Evolutionary conservation across 1,140 invertebrate species (phyloP).

Genomic region (Stenopsyche tienmushanensis): DNA sequence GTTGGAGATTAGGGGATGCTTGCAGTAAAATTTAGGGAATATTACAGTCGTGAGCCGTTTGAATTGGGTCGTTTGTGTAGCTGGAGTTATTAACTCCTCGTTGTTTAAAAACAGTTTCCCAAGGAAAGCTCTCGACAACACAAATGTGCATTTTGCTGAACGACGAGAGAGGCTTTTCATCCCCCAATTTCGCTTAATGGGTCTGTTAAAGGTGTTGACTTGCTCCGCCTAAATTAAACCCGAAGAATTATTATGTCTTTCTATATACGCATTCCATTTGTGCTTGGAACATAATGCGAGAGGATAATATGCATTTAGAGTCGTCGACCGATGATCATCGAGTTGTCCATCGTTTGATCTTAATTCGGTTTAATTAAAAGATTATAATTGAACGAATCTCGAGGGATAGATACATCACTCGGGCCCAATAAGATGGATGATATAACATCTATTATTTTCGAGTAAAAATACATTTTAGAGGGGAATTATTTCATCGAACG

Average conservation of each 20-base stretch:
- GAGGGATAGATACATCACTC: no score
- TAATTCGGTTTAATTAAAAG: no score
- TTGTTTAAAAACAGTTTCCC: background rate
- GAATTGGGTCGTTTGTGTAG: background rate
- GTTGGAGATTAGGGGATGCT: background rate
- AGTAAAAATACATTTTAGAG: no score
- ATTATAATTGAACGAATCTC: no score
- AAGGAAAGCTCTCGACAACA: background rate
- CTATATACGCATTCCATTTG: background rate
- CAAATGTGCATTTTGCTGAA: background rate
- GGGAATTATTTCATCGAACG: no score
- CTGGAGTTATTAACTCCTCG: background rate
- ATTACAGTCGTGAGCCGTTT: background rate
- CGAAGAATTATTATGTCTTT: conserved; percentile 26
- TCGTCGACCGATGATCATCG: no score
- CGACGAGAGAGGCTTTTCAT: no score
- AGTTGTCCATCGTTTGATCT: no score
- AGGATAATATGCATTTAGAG: no score
- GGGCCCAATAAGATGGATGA: no score
- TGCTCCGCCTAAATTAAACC: conserved; percentile 24
- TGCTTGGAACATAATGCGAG: no score
- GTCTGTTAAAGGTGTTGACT: conserved; percentile 4
- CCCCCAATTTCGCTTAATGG: background rate
- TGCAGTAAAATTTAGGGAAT: background rate
- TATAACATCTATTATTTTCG: no score